Percentiles rank a stretch among this genome's conserved stretches.
Conservation (phyloP, 2,888 invertebrate genomes). For the Eulithis prunata region DNA sequence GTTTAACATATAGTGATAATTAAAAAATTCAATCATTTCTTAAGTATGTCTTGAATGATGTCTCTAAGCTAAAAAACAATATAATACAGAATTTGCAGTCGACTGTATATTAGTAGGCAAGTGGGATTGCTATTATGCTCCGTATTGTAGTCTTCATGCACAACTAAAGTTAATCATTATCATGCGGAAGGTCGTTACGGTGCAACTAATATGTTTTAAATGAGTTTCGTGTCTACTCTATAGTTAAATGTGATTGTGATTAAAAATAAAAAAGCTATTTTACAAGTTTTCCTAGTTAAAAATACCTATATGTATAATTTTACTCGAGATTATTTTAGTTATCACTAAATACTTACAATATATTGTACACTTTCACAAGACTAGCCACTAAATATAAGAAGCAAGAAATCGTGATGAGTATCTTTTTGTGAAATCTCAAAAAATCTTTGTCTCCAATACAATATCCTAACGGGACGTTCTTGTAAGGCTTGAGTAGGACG, state of each 20-base stretch:
- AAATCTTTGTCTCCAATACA: constrained; percentile 10
- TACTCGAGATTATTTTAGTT: no score
- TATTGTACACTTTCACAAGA: no score
- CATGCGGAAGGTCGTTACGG: constrained; percentile 33
- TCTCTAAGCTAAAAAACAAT: no score
- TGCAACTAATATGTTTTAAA: constrained; percentile 53
- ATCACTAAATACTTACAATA: no score
- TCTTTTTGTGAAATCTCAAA: background rate
- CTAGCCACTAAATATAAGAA: no score
- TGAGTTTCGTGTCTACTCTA: constrained; percentile 49
- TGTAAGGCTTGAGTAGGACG: constrained; percentile 58
- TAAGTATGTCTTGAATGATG: no score
- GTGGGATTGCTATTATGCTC: constrained; percentile 21
- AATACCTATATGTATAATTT: no score
- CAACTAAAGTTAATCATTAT: constrained; percentile 59
- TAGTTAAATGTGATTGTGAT: constrained; percentile 29
- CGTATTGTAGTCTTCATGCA: constrained; percentile 43
- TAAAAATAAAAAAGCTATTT: background rate
- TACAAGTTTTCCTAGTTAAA: background rate
- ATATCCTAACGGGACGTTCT: constrained; percentile 54
- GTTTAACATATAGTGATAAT: no score
- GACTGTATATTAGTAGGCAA: constrained; percentile 19
- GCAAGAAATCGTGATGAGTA: background rate
- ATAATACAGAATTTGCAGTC: constrained; percentile 38
- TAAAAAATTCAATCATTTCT: no score